Evolutionary conservation across 2,113 vertebrate genomes (phyloP), one percentile per base, ranked within the genome.

Genomic region (Desmodus rotundus): DNA sequence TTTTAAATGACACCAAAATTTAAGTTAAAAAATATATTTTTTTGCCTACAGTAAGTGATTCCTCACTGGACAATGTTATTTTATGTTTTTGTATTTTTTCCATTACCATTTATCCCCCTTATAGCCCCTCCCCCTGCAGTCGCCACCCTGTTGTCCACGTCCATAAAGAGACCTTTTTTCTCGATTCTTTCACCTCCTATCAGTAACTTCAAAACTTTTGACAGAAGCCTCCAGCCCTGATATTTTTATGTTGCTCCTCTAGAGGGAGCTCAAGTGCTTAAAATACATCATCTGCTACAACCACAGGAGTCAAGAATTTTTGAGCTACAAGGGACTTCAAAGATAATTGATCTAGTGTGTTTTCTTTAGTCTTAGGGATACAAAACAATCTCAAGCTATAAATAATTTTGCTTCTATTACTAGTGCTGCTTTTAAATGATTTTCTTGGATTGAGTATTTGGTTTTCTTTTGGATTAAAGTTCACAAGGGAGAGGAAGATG

Each of bases 201-300:
- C 61, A 63, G 4, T 63, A 31, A 90, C 41, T 36, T 76, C 68
- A 65, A 67, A 92, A 38, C 43, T 45, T 52, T 88, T 10, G 9
- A 36, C 54, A 77, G 65, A 78, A 26, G 28, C 87, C 24, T 67
- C 77, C 24, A 41, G 72, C 31, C 38, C 28, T 88, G 61, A 72
- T 41, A 45, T 87, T 77, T 80, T 87, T 63, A 56, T 7, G 3
- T 80, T 74, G 8, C 4, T 85, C 95, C 97, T 85, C 85, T 96
- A 96, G 97, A 96, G 95, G 97, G 97, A 36, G 88, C 81, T 47
- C 88, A 45, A 89, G 76, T 28, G 24, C 76, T 73, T 72, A 68
- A 92, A 83, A 94, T 84, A 74, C 5, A 12, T 13, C 15, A 67
- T 24, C 31, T 61, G 54, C 58, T 50, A 6, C 33, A 47, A 13